phyloP scores from a whole-genome alignment of 2,888 invertebrate genomes.

The Caenorhabditis doughertyi region DNA sequence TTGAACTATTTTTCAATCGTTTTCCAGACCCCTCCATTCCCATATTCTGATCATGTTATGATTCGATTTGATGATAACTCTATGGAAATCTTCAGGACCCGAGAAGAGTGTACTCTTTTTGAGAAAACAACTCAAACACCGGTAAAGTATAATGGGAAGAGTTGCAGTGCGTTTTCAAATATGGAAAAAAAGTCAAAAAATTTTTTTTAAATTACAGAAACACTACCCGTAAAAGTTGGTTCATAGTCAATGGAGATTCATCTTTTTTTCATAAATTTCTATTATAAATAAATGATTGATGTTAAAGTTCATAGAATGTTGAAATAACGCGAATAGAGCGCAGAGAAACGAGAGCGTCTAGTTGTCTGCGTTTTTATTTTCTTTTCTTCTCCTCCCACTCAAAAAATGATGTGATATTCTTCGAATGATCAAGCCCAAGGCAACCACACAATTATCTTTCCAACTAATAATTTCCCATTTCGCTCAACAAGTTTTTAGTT shows the following conservation, averaged over 20 bases:
- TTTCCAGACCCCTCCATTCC: background rate
- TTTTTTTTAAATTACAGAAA: background rate
- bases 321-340: too few species aligned
- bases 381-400: too few species aligned
- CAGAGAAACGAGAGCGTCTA: too few species aligned
- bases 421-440: too few species aligned
- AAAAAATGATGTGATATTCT: too few species aligned
- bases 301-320: too few species aligned
- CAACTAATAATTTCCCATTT: too few species aligned
- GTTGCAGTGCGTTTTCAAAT: conserved; percentile 5
- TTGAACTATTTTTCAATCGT: background rate
- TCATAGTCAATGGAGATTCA: background rate
- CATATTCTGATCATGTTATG: background rate
- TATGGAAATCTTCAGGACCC: background rate
- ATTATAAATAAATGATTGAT: too few species aligned
- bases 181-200: background rate
- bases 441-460: too few species aligned
- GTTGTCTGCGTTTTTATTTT: too few species aligned
- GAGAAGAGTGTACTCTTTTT: background rate
- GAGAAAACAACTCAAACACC: background rate
- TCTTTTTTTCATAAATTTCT: too few species aligned
- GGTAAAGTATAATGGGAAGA: background rate
- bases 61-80: background rate
- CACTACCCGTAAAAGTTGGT: background rate
- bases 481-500: too few species aligned